phyloP scores from a whole-genome alignment of 2,113 vertebrate genomes.

The Vidua chalybeata region DNA sequence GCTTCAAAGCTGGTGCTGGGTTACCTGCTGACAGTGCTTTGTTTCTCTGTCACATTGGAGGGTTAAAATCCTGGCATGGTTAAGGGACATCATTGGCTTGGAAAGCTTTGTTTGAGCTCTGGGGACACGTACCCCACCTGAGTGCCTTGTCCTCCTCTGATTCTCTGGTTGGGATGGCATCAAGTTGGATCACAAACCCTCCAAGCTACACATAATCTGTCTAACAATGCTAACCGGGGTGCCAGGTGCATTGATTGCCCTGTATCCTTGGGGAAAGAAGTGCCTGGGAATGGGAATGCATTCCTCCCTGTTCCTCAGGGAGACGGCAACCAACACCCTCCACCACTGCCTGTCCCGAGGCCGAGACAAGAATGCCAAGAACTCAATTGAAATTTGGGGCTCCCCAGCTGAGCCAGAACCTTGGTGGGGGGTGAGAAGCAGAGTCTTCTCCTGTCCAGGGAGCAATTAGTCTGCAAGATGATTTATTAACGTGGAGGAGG shows the following conservation, averaged over 20 bases:
- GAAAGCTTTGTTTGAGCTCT: background rate
- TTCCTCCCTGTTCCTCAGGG: background rate
- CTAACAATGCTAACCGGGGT: accelerated
- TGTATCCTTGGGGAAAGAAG: background rate
- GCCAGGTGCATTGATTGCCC: background rate
- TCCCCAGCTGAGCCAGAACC: background rate
- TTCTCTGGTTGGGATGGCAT: background rate
- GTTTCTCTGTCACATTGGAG: accelerated
- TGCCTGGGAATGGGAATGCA: background rate
- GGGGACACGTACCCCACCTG: accelerated
- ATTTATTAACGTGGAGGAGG: background rate
- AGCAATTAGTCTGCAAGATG: background rate
- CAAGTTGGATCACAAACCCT: accelerated
- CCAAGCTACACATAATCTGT: background rate
- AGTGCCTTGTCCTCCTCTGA: background rate
- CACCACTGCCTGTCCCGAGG: background rate
- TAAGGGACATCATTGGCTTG: background rate
- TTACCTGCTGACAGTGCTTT: accelerated
- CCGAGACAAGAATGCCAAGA: background rate
- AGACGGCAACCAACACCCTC: background rate
- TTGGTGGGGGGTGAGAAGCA: background rate
- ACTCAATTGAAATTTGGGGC: background rate
- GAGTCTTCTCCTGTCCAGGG: background rate
- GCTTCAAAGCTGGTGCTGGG: background rate
- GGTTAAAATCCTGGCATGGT: background rate